Evolutionary conservation across 2,113 vertebrate genomes (phyloP), one percentile per base, ranked within the genome.

Genomic region (Microtus ochrogaster): DNA sequence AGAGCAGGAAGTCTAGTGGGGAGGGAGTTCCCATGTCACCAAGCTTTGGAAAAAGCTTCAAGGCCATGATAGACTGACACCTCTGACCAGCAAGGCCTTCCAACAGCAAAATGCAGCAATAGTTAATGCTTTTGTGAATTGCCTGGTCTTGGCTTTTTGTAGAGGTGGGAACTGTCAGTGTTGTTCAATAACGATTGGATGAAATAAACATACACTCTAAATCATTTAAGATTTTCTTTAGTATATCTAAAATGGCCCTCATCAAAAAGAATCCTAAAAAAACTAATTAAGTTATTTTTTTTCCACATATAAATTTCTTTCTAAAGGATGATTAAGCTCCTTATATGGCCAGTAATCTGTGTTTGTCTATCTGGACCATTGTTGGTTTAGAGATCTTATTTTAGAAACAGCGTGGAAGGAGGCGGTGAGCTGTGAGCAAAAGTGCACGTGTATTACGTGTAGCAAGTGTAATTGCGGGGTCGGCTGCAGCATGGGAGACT

Each of bases 341-440:
- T 44, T 49, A 36, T 68, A 47, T 61, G 61, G 13, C 73, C 24
- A 95, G 4, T 65, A 22, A 94, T 44, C 13, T 83, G 28, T 74
- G 58, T 26, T 61, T 88, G 24, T 63, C 66, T 87, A 63, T 88
- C 66, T 96, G 41, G 68, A 87, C 2, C 26, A 61, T 55, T 74
- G 52, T 85, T 95, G 73, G 55, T 93, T 94, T 78, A 77, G 49
- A 94, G 89, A 93, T 96, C 26, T 85, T 47, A 44, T 44, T 47
- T 85, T 47, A 77, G n/a, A 94, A 90, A 49, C 19, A 33, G 44
- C 83, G 49, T 83, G 68, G 83, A 73, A 89, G 11, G 33, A 5
- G 4, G 2, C 82, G 63, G 9, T 8, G 3, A 28, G 11, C 91
- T 89, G 73, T 78, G 55, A 78, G 90, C 8, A 79, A 77, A 41